These are phyloP conservation scores for Megalurothrips usitatus DNA, from an alignment of 2,888 invertebrate genomes.

Conservation along the genomic window DNA sequence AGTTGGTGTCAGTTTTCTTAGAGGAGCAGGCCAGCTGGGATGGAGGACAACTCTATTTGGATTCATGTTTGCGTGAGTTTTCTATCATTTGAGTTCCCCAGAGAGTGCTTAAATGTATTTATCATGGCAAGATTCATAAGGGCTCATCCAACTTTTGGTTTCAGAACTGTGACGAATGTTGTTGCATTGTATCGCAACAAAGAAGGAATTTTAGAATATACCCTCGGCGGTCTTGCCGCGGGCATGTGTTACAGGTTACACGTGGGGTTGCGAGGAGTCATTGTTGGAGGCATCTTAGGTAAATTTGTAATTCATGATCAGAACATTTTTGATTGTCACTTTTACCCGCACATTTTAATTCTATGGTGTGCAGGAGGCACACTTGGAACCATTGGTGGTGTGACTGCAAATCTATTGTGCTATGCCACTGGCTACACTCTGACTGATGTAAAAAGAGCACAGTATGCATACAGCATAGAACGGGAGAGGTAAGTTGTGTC, in stretches of 20 bases:
- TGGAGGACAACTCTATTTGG: not conserved
- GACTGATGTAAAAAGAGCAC: not conserved
- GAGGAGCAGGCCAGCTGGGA: not conserved
- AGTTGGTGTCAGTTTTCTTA: not conserved
- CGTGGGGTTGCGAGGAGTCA: slow-evolving; percentile 49
- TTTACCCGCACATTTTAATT: not conserved
- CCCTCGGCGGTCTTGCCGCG: slow-evolving; percentile 58
- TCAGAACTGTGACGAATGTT: slow-evolving; percentile 59
- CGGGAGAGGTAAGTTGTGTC: not conserved
- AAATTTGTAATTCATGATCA: not conserved
- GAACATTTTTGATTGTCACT: not conserved
- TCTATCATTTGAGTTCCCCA: not conserved
- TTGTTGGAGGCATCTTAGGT: slow-evolving; percentile 9
- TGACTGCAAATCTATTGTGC: not conserved
- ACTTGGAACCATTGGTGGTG: not conserved
- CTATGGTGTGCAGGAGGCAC: not conserved
- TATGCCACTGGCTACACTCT: not conserved
- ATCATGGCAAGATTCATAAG: not conserved
- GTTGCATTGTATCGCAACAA: slow-evolving; percentile 64
- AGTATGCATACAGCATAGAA: not conserved
- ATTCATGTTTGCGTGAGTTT: not conserved
- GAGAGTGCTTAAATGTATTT: not conserved
- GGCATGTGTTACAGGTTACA: slow-evolving; percentile 63
- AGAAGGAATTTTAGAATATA: slow-evolving; percentile 61
- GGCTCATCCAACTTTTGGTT: not conserved